Evolutionary conservation across 1,140 invertebrate genomes (phyloP), one percentile per base, ranked within the genome.

Genomic region (Euura lappo): DNA sequence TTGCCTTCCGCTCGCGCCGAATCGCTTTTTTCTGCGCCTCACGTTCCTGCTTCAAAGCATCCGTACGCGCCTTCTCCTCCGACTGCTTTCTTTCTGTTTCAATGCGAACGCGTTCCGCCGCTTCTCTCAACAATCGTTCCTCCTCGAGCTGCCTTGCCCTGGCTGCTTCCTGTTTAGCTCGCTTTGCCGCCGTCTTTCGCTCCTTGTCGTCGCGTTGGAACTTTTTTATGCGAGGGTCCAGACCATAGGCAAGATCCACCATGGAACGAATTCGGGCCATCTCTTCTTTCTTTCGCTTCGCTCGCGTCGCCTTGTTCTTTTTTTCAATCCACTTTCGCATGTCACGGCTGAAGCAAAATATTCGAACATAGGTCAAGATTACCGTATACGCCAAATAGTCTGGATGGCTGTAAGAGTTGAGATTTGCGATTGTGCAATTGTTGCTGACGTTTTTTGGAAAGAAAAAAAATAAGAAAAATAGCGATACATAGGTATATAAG

Each of bases 291-390:
- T 99, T 99, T 78, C 94, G 91, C 81, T 98, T 96, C 10, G 94
- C 92, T 65, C 98, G 87, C 11, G 94, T 95, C 8, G 91, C 93
- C 90, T 98, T 98, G 82, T 99, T 99, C 83, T 98, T 95, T 88
- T 98, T 99, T 81, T 99, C 98, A 80, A 99, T 99, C 94, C 96
- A 99, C 73, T 96, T 93, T 44, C 98, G 90, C 88, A 99, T 98
- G 79, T 99, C 97, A 1, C 98, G 92, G 88, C 86, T 87, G 69
- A 7, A 70, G 66, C 10, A 10, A 45, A 70, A 74, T 68, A 4
- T 44, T 45, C 51, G 67, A 28, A 8, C 51, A 60, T 88, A 90
- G 76, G 75, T 69, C 28, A 8, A 11, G 60, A 45, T 28, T 28
- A 1, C 28, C 28, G 28, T 28, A 28, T 28, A 28, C 28, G 28